Evolutionary conservation across 2,797 vertebrate species (phyloP).

Genomic region (Poecilia gillii): DNA sequence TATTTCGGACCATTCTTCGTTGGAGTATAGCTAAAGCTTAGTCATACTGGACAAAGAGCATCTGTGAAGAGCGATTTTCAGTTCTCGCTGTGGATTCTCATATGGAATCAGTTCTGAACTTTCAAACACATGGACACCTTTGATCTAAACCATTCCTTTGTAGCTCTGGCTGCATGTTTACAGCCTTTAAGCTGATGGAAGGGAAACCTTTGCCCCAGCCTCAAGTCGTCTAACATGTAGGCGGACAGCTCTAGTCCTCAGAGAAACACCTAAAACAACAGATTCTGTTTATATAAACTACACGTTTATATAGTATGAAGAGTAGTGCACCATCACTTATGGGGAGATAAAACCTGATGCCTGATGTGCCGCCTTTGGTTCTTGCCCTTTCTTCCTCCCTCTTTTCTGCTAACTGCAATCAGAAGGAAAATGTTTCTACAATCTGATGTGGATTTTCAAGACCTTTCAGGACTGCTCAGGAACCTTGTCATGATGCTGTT

Average conservation of each 20-base stretch:
- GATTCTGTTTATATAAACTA: not conserved
- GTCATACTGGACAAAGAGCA: not conserved
- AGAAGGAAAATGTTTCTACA: not conserved
- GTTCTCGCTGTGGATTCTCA: not conserved
- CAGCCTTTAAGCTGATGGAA: not conserved
- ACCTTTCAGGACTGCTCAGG: not conserved
- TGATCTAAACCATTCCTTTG: not conserved
- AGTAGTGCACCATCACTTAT: not conserved
- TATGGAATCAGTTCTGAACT: not conserved
- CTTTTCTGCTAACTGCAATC: not conserved
- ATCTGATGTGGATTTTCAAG: not conserved
- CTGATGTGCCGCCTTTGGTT: not conserved
- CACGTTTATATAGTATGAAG: not conserved
- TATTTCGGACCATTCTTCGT: not conserved
- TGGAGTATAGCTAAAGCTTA: not conserved
- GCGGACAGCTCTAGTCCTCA: not conserved
- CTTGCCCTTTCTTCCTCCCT: not conserved
- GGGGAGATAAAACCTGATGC: not conserved
- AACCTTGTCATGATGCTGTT: not conserved
- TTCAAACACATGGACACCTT: not conserved
- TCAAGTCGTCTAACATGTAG: not conserved
- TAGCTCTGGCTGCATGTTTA: not conserved
- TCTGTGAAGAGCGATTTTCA: not conserved
- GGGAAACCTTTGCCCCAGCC: not conserved
- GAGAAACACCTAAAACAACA: not conserved